These are phyloP conservation scores for Pyrocephalus nanus DNA, from an alignment of 2,797 vertebrate species.

Conservation along the genomic window DNA sequence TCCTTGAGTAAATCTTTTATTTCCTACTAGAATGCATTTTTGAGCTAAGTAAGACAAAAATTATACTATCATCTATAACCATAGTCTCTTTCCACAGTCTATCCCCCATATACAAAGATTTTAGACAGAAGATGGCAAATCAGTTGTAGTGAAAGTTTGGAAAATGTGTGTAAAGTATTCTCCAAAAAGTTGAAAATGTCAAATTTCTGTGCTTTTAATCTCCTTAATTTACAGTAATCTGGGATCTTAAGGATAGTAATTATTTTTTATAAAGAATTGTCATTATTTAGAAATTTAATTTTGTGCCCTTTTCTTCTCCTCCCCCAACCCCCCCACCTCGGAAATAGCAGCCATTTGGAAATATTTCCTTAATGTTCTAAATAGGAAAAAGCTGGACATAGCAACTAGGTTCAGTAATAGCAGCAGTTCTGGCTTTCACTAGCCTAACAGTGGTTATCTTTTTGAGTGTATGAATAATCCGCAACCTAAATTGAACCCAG, in stretches of 20 bases:
- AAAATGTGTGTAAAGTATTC: neutral
- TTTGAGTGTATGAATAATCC: neutral
- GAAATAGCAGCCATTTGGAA: neutral
- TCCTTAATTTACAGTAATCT: neutral
- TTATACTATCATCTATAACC: neutral
- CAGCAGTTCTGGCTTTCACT: neutral
- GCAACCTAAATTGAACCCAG: slow-evolving; percentile 59
- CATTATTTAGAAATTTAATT: neutral
- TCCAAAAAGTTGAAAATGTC: neutral
- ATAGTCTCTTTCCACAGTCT: neutral
- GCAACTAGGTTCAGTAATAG: neutral
- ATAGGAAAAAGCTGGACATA: neutral
- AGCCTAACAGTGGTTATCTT: slow-evolving; percentile 16
- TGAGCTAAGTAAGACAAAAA: neutral
- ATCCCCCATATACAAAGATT: neutral
- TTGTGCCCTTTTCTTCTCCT: fast-evolving
- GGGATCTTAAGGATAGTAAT: neutral
- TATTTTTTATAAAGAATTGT: neutral
- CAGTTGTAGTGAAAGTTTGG: neutral
- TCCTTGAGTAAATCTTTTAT: fast-evolving
- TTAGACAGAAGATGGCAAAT: neutral
- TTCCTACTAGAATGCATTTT: neutral
- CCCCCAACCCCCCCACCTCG: too few relatives aligned
- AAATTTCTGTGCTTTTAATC: neutral
- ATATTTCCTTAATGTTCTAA: neutral